Percentiles rank a stretch among this genome's conserved stretches.
Evolutionary conservation across 2,797 vertebrate genomes (phyloP).

Genomic region (Lophura swinhoii): DNA sequence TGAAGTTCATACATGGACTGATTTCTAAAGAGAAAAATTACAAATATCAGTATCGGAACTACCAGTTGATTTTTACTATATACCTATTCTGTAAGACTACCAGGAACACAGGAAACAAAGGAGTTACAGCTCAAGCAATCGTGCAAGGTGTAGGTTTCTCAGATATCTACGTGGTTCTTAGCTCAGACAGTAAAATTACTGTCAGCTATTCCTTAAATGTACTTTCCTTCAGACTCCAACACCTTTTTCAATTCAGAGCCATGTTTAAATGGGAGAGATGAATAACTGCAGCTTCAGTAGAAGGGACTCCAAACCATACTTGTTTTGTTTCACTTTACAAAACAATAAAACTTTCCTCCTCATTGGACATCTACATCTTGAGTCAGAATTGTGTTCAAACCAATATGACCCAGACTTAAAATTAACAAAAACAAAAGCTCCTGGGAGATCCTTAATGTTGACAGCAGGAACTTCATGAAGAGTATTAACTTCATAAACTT

Average conservation of each 20-base stretch:
- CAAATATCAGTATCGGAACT: background rate
- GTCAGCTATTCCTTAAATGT: background rate
- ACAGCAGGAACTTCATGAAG: background rate
- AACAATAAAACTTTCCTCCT: background rate
- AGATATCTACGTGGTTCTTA: background rate
- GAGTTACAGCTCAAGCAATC: background rate
- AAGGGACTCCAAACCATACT: background rate
- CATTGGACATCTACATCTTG: background rate
- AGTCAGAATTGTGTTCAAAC: background rate
- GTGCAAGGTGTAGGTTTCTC: background rate
- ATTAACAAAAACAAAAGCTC: background rate
- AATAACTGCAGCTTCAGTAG: background rate
- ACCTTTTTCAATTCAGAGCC: background rate
- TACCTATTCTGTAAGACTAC: background rate
- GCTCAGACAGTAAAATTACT: background rate
- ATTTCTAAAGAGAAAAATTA: background rate
- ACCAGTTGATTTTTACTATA: background rate
- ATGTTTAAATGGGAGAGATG: background rate
- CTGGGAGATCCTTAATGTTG: background rate
- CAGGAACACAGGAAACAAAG: background rate
- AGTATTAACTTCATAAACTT: background rate
- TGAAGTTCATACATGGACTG: background rate
- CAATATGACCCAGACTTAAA: background rate
- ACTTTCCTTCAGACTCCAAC: background rate
- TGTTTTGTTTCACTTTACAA: background rate